Base-by-base conservation (phyloP, 2,113 vertebrate genomes). In the Entelurus aequoreus region DNA sequence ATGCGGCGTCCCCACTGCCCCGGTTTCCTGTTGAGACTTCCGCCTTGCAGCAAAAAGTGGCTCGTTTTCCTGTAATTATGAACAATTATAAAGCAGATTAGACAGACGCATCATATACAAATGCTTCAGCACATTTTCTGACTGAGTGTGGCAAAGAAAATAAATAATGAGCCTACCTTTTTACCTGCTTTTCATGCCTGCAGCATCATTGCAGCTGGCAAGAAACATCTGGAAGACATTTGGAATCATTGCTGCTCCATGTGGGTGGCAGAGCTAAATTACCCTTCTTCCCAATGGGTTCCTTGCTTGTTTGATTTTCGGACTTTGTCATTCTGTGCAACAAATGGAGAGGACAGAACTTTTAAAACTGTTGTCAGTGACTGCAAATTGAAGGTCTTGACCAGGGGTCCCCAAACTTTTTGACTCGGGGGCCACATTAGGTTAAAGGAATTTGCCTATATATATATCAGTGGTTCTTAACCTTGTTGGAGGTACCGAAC, bases 151-250 rank as follows among this genome's bases (percentile, higher is more conserved):
- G 56, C 51, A 52, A 40, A 46, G 55, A 76, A 65, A 58, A 40
- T 70, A 58, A 44, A 69, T 48, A 28, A 12, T 12, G 6, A 1
- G 14, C 13, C 37, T 28, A 28, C 28, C 40, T 9, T 15, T 48
- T 60, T 57, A 80, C 75, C 79, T 83, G 73, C 49, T 70, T 55
- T 60, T 65, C 49, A 55, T 65, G 80, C 64, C 74, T 65, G 28
- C 54, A 0, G 38, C 38, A 53, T 60, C 67, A 62, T 64, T 40
- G 28, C 54, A 44, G 54, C 54, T 65, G 49, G 42, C 59, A 60
- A 65, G 64, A 65, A 74, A 72, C 85, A 87, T 87, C 80, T 84
- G 83, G 81, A 81, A 81, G 75, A 60, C 75, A 80, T 87, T 65
- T 74, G 63, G 75, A 81, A 68, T 78, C 69, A 73, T 40, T 46